Percentiles rank a stretch among this genome's conserved stretches.
Evolutionary conservation across 2,888 invertebrate species (phyloP).

Genomic region (Aphrophora alni): DNA sequence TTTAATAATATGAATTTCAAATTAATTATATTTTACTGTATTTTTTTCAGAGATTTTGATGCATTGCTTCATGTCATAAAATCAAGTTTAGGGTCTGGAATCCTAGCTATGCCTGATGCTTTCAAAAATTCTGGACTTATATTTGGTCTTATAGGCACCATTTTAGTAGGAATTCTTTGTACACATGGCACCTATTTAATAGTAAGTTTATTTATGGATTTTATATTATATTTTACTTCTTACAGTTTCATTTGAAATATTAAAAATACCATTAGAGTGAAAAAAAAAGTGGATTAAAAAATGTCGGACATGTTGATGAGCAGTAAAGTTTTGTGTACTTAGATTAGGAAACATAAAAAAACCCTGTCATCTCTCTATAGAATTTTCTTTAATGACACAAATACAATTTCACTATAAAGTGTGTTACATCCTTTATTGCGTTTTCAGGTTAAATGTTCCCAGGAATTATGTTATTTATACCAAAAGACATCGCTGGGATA

Average conservation of each 20-base stretch:
- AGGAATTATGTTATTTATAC: constrained; percentile 23
- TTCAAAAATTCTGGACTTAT: constrained; percentile 72
- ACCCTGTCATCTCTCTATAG: too few species aligned
- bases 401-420: too few species aligned
- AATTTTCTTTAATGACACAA: too few species aligned
- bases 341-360: too few species aligned
- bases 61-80: constrained; percentile 65
- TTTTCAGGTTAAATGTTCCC: constrained; percentile 43
- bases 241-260: too few species aligned
- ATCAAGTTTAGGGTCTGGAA: constrained; percentile 73
- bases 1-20: too few species aligned
- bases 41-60: constrained; percentile 58
- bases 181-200: constrained; percentile 47
- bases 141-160: constrained; percentile 65
- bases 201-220: too few species aligned
- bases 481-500: constrained; percentile 29
- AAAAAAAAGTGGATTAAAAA: too few species aligned
- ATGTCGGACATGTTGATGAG: too few species aligned
- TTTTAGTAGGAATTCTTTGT: constrained; percentile 46
- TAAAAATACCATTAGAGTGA: too few species aligned
- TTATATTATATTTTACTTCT: neutral
- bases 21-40: too few species aligned
- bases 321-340: too few species aligned
- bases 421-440: neutral
- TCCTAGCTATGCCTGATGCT: constrained; percentile 74